Conservation (phyloP, 2,797 vertebrate genomes). For the Rhodeus uyekii region DNA sequence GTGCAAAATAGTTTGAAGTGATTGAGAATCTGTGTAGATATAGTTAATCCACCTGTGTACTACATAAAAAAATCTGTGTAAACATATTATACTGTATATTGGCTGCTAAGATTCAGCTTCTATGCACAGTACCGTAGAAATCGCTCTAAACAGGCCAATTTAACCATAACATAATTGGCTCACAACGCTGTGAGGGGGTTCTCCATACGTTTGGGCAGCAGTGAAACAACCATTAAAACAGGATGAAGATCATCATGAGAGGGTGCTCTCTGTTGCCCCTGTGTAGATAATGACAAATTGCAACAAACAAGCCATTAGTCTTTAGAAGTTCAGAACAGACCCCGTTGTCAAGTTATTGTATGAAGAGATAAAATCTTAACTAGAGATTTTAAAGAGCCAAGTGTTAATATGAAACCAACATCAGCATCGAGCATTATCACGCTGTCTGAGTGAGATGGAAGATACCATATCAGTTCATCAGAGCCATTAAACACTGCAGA, state of each 20-base stretch:
- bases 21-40: conserved; percentile 24
- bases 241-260: neutral
- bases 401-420: conserved; percentile 18
- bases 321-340: conserved; percentile 26
- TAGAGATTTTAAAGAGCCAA: conserved; percentile 46
- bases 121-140: conserved; percentile 8
- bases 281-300: conserved; percentile 13
- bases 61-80: neutral
- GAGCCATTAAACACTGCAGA: conserved; percentile 41
- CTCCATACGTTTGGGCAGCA: neutral
- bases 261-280: neutral
- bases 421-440: neutral
- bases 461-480: conserved; percentile 38
- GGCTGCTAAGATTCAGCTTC: conserved; percentile 6
- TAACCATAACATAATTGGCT: conserved; percentile 18
- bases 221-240: conserved; percentile 21
- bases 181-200: conserved; percentile 4
- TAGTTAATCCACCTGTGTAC: conserved; percentile 13
- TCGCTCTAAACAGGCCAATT: conserved; percentile 11
- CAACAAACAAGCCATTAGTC: conserved; percentile 26
- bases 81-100: neutral
- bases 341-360: neutral
- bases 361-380: conserved; percentile 44
- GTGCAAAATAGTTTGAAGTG: no score
- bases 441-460: conserved; percentile 2